Evolutionary conservation across 2,888 invertebrate species (phyloP).

Genomic region (Nomada ferruginata): DNA sequence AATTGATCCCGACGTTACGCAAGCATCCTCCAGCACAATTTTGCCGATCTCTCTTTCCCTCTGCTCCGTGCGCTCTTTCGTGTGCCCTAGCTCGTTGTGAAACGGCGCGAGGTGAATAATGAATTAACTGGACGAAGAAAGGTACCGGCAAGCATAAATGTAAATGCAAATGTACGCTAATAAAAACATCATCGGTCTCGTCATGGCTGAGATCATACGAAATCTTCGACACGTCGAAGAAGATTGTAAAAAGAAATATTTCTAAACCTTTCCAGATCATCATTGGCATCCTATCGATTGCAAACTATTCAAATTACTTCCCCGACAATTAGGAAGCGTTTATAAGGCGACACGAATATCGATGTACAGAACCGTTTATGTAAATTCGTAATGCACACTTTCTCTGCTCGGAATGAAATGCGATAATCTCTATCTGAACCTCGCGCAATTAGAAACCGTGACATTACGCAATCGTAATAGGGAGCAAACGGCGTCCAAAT

Average conservation of each 20-base stretch:
- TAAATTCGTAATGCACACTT: neutral
- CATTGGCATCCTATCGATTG: too few relatives aligned
- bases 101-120: conserved; percentile 37
- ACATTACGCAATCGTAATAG: neutral
- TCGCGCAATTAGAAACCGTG: neutral
- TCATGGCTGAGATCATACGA: conserved; percentile 1
- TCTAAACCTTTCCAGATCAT: neutral
- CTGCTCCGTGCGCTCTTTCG: neutral
- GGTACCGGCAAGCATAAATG: neutral
- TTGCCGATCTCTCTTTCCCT: conserved; percentile 23
- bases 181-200: conserved; percentile 27
- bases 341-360: neutral
- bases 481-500: too few relatives aligned
- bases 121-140: conserved; percentile 28
- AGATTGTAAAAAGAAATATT: conserved; percentile 9
- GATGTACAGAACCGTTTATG: neutral
- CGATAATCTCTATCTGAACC: too few relatives aligned
- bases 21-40: conserved; percentile 28
- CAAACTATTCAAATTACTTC: conserved; percentile 4
- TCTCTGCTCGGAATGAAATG: neutral
- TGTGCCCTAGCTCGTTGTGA: conserved; percentile 22
- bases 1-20: conserved; percentile 31
- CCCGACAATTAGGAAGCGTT: neutral
- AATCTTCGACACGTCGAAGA: conserved; percentile 3
- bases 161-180: neutral